A percentile compares a stretch with the other conserved stretches of the same genome.
Conservation (phyloP, 2,797 vertebrate species). For the Argya squamiceps region DNA sequence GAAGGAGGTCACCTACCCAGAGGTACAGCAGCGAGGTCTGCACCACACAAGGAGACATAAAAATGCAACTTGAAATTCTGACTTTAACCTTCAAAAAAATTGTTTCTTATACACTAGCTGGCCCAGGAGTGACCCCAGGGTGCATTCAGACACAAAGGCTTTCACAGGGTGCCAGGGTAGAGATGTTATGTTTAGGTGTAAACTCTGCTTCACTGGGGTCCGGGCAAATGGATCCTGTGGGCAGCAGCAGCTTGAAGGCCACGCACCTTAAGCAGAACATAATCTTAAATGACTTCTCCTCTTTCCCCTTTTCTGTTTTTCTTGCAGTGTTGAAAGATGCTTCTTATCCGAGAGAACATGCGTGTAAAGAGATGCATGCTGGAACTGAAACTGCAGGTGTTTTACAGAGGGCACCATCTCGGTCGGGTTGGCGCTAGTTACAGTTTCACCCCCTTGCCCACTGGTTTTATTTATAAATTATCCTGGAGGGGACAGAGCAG, state of each 20-base stretch:
- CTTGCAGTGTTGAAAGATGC: neutral
- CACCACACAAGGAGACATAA: neutral
- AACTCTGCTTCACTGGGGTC: accelerated
- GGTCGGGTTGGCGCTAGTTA: neutral
- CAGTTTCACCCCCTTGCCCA: conserved; percentile 14
- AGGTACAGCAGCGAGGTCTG: neutral
- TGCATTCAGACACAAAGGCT: neutral
- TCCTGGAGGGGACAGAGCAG: conserved; percentile 33
- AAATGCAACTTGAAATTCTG: neutral
- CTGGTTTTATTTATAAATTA: conserved; percentile 64
- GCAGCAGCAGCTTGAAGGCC: neutral
- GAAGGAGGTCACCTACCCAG: conserved; percentile 1
- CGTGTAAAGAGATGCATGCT: neutral
- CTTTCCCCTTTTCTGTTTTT: neutral
- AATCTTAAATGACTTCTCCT: conserved; percentile 9
- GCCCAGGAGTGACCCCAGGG: neutral
- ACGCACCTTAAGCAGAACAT: neutral
- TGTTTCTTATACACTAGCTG: neutral
- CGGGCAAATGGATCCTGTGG: neutral
- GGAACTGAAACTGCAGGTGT: conserved; percentile 43
- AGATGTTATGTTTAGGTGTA: neutral
- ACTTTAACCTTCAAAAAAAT: conserved; percentile 19
- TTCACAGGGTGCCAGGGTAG: neutral
- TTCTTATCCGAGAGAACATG: neutral
- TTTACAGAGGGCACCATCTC: conserved; percentile 5